Percentiles rank a stretch among this genome's conserved stretches.
These are phyloP conservation scores for Gonatopus flavifemur DNA, from an alignment of 1,140 invertebrate species.

Conservation along the genomic window DNA sequence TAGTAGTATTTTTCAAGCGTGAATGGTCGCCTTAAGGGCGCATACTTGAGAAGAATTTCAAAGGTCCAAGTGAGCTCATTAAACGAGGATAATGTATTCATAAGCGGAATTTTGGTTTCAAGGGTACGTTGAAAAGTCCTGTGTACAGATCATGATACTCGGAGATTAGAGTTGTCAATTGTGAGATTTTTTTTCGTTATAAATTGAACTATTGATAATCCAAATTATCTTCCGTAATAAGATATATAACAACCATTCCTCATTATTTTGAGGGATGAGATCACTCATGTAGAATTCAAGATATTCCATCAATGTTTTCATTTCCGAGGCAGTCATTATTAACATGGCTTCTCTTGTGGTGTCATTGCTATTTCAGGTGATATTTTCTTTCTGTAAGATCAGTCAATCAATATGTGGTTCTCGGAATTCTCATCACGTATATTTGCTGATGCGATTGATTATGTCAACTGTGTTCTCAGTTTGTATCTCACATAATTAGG, in stretches of 20 bases:
- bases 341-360: not conserved
- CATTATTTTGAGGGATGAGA: constrained; percentile 14
- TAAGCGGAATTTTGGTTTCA: constrained; percentile 35
- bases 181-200: constrained; percentile 11
- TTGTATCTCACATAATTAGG: no score
- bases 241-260: constrained; percentile 23
- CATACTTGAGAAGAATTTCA: constrained; percentile 28
- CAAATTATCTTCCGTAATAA: no score
- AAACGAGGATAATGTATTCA: constrained; percentile 29
- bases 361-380: not conserved
- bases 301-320: not conserved
- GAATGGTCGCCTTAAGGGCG: constrained; percentile 32
- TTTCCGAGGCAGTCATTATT: no score
- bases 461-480: no score
- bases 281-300: constrained; percentile 6
- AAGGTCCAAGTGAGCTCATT: constrained; percentile 24
- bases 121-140: constrained; percentile 14
- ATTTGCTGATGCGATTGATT: no score
- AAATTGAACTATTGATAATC: constrained; percentile 21
- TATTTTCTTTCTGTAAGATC: constrained; percentile 4
- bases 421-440: no score
- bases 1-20: constrained; percentile 22
- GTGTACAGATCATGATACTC: constrained; percentile 25
- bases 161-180: constrained; percentile 17
- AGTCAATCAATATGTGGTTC: no score